phyloP scores from a whole-genome alignment of 2,888 invertebrate species.

The Brachyptera risi region DNA sequence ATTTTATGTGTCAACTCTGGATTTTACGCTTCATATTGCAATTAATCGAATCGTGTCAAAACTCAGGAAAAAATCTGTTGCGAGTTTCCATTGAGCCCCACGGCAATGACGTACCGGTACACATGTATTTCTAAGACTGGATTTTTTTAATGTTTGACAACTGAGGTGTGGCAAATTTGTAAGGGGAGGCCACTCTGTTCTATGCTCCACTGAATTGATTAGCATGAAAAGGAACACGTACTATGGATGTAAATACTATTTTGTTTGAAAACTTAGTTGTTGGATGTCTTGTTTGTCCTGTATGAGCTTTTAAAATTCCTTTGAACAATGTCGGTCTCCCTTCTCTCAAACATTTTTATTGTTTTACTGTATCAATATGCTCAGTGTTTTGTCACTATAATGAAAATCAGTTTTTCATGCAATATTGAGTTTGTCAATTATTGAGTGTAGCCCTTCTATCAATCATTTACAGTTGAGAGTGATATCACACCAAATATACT shows the following conservation, averaged over 20 bases:
- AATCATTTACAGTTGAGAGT: too few species aligned
- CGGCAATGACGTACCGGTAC: conserved; percentile 28
- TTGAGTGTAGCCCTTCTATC: too few species aligned
- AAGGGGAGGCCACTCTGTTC: conserved; percentile 34
- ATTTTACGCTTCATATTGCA: conserved; percentile 33
- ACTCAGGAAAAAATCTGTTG: conserved; percentile 35
- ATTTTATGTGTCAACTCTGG: conserved; percentile 32
- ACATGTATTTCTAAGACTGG: conserved; percentile 36
- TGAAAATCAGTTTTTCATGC: conserved; percentile 39
- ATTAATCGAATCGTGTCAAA: conserved; percentile 33
- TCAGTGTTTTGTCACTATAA: conserved; percentile 42
- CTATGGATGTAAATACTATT: conserved; percentile 32
- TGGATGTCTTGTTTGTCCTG: conserved; percentile 39
- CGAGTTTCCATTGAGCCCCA: conserved; percentile 34
- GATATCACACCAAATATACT: too few species aligned
- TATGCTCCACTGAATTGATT: conserved; percentile 24
- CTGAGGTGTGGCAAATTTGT: conserved; percentile 34
- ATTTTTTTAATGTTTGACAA: conserved; percentile 35
- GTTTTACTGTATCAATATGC: conserved; percentile 40
- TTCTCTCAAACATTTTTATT: conserved; percentile 36
- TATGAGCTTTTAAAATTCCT: conserved; percentile 37
- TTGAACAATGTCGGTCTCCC: conserved; percentile 38
- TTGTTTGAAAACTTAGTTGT: conserved; percentile 38
- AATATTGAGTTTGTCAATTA: too few species aligned
- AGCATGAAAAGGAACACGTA: conserved; percentile 30